Evolutionary conservation across 2,888 invertebrate species (phyloP).

Genomic region (Antheraea assamensis): DNA sequence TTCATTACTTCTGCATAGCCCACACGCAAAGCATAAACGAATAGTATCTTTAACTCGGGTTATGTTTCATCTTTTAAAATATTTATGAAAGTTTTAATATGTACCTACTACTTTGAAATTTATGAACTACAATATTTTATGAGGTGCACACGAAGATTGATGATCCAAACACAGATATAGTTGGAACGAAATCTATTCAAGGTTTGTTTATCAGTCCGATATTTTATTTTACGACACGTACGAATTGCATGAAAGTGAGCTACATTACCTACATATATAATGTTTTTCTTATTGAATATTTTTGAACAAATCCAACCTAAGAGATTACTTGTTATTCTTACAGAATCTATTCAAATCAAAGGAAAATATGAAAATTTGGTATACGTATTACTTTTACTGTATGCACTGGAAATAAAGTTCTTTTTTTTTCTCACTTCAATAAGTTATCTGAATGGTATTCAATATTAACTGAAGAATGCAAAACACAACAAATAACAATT

Average conservation of each 20-base stretch:
- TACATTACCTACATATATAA: neutral
- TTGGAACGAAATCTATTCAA: neutral
- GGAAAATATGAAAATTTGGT: too few relatives aligned
- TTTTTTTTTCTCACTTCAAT: too few relatives aligned
- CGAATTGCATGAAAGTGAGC: neutral
- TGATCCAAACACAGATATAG: constrained; percentile 5
- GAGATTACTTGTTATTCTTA: too few relatives aligned
- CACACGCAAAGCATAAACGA: neutral
- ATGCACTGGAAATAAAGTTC: too few relatives aligned
- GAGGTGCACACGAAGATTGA: constrained; percentile 5
- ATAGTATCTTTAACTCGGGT: constrained; percentile 3
- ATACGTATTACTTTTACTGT: too few relatives aligned
- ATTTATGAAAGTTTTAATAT: constrained; percentile 8
- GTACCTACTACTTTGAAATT: constrained; percentile 14
- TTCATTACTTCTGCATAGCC: neutral
- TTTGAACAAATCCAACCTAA: too few relatives aligned
- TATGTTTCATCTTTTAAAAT: constrained; percentile 3
- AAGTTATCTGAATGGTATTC: too few relatives aligned
- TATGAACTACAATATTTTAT: constrained; percentile 15
- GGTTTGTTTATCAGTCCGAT: constrained; percentile 6
- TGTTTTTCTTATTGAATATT: neutral
- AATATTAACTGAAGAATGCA: too few relatives aligned
- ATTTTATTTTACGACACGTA: constrained; percentile 8
- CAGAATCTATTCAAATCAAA: too few relatives aligned
- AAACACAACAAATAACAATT: too few relatives aligned